Percentiles rank a stretch among this genome's conserved stretches.
These are phyloP conservation scores for Fregata magnificens DNA, from an alignment of 2,113 vertebrate genomes.

Conservation along the genomic window DNA sequence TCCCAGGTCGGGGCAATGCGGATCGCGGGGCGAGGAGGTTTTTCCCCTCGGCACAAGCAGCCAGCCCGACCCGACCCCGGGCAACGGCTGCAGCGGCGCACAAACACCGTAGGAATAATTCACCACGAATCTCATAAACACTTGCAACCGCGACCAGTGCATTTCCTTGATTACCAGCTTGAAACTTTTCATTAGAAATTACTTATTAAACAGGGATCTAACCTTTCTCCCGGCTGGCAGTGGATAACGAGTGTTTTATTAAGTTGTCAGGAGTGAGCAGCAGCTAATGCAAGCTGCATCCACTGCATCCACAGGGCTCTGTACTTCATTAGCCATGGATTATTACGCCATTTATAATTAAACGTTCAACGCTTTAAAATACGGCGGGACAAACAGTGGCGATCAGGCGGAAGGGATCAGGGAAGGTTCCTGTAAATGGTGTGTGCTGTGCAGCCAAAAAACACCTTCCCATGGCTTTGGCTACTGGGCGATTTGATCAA, in stretches of 20 bases:
- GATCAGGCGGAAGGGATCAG: accelerated
- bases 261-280: not conserved
- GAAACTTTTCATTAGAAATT: conserved; percentile 40
- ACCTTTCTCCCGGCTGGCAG: not conserved
- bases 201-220: conserved; percentile 26
- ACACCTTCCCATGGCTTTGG: not conserved
- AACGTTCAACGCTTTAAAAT: not conserved
- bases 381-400: accelerated
- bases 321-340: not conserved
- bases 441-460: not conserved
- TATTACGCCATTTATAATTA: not conserved
- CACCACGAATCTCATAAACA: not conserved
- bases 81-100: not conserved
- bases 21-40: accelerated
- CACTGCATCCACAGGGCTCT: not conserved
- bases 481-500: not conserved
- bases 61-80: not conserved
- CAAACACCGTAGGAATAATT: not conserved
- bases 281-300: not conserved
- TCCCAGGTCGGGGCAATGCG: accelerated
- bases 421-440: not conserved
- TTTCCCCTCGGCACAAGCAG: not conserved
- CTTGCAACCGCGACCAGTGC: not conserved
- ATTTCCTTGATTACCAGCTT: not conserved
- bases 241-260: not conserved